Conservation (phyloP, 2,888 invertebrate genomes). For the Tromatobia lineatoria region DNA sequence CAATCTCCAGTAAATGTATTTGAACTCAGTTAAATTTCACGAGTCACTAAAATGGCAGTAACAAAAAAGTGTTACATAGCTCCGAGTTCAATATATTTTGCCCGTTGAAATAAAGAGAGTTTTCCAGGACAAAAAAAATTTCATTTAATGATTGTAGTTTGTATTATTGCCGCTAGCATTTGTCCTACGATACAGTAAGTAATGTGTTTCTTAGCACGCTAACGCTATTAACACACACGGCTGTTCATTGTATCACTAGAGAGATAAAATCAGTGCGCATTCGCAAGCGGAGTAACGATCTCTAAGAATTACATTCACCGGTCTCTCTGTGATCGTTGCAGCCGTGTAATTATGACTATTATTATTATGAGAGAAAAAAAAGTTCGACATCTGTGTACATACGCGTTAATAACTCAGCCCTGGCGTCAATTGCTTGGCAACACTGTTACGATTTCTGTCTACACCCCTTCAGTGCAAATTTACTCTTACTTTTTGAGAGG, state of each 20-base stretch:
- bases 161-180: conserved; percentile 2
- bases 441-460: conserved; percentile 29
- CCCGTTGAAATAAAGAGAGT: background rate
- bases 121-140: background rate
- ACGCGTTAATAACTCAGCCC: background rate
- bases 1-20: background rate
- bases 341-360: conserved; percentile 44
- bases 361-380: conserved; percentile 19
- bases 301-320: conserved; percentile 64
- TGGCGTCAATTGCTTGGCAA: background rate
- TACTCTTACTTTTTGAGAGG: conserved; percentile 50
- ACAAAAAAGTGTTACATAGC: background rate
- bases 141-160: background rate
- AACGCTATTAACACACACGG: background rate
- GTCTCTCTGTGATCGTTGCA: conserved; percentile 43
- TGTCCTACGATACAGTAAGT: background rate
- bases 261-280: conserved; percentile 55
- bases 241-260: background rate
- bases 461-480: conserved; percentile 35
- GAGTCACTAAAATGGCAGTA: background rate
- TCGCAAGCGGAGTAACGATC: conserved; percentile 53
- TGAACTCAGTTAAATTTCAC: background rate
- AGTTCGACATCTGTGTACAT: conserved; percentile 10
- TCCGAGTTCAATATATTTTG: background rate
- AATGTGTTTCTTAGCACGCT: conserved; percentile 11